Evolutionary conservation across 92 coral and sea anemone genomes (phyloP).

Genomic region (Montipora capitata): DNA sequence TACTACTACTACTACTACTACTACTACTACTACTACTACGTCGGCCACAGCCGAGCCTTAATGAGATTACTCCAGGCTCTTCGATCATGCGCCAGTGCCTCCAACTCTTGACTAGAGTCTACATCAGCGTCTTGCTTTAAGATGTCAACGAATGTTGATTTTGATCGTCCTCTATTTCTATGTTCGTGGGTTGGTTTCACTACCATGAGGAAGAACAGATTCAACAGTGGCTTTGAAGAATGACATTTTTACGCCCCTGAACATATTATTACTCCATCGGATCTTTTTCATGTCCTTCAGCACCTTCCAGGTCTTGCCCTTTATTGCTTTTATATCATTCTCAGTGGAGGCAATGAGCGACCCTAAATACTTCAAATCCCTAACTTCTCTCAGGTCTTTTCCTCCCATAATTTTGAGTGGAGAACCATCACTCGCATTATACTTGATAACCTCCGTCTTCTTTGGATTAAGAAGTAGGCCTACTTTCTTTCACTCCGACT

Average conservation of each 20-base stretch:
- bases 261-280: slow-evolving; percentile 25
- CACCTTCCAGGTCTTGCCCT: slow-evolving; percentile 44
- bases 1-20: no score
- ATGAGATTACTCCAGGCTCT: no score
- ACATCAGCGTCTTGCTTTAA: no score
- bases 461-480: neutral
- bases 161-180: no score
- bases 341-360: neutral
- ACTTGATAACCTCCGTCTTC: neutral
- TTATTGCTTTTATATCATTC: slow-evolving; percentile 34
- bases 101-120: no score
- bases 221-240: neutral
- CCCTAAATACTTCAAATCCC: neutral
- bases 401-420: neutral
- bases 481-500: neutral
- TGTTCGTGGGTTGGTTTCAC: no score
- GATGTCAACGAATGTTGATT: no score
- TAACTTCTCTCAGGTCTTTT: slow-evolving; percentile 2
- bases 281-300: slow-evolving; percentile 37
- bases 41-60: no score
- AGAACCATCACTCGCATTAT: neutral
- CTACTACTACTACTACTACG: no score
- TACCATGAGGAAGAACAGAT: neutral
- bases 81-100: no score
- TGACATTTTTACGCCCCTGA: neutral